A percentile compares a stretch with the other conserved stretches of the same genome.
These are phyloP conservation scores for Leptogaster cylindrica DNA, from an alignment of 2,888 invertebrate species.

Conservation along the genomic window DNA sequence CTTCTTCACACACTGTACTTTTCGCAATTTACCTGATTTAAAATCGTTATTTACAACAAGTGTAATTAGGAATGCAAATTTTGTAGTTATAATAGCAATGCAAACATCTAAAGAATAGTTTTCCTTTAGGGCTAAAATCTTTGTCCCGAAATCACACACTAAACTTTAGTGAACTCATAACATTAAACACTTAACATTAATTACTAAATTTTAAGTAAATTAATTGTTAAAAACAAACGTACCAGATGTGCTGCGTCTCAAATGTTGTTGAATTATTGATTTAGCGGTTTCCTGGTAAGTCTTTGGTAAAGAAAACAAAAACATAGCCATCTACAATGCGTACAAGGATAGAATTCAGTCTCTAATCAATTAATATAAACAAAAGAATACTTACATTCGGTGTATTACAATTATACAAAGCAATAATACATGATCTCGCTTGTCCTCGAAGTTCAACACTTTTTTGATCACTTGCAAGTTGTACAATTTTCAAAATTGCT, in stretches of 20 bases:
- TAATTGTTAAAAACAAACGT: constrained; percentile 19
- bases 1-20: too few species aligned
- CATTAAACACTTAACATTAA: constrained; percentile 7
- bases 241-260: constrained; percentile 70
- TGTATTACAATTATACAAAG: constrained; percentile 89
- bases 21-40: too few species aligned
- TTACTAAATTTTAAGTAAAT: background rate
- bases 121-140: too few species aligned
- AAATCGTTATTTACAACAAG: too few species aligned
- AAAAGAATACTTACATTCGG: constrained; percentile 69
- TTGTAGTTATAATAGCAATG: too few species aligned
- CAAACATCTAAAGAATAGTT: too few species aligned
- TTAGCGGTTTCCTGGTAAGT: constrained; percentile 77
- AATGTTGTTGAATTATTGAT: constrained; percentile 74
- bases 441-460: constrained; percentile 73
- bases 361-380: too few species aligned
- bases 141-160: too few species aligned
- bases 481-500: constrained; percentile 76
- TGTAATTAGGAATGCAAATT: too few species aligned
- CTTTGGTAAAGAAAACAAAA: constrained; percentile 75
- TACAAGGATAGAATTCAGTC: constrained; percentile 38
- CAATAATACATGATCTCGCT: constrained; percentile 76
- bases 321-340: constrained; percentile 78
- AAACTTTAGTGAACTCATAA: too few species aligned
- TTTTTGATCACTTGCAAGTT: constrained; percentile 73